Percentiles rank a stretch among this genome's conserved stretches.
phyloP scores from a whole-genome alignment of 2,797 vertebrate genomes.

The Bovichtus diacanthus region DNA sequence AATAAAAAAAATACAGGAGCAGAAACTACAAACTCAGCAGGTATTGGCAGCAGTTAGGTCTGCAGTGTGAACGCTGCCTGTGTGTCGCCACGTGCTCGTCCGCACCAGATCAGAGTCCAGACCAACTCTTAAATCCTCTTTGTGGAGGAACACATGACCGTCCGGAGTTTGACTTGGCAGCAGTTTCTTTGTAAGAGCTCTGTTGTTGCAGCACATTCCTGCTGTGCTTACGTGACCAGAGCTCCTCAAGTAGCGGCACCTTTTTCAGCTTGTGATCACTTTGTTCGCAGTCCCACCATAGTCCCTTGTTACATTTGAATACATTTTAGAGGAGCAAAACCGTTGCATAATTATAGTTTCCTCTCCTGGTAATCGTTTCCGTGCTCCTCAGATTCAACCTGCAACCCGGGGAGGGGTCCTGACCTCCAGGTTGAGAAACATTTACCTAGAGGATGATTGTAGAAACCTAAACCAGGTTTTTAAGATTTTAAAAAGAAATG shows the following conservation, averaged over 20 bases:
- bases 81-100: background rate
- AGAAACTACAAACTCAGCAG: background rate
- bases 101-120: constrained; percentile 30
- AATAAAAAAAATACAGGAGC: background rate
- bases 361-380: background rate
- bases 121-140: constrained; percentile 59
- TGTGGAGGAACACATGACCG: constrained; percentile 63
- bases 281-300: background rate
- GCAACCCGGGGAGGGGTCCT: too few relatives aligned
- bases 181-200: constrained; percentile 44
- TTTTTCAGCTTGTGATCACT: constrained; percentile 18
- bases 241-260: background rate
- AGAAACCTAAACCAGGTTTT: too few relatives aligned
- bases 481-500: too few relatives aligned
- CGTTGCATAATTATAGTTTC: too few relatives aligned
- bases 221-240: constrained; percentile 30
- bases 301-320: background rate
- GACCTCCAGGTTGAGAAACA: too few relatives aligned
- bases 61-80: background rate
- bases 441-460: too few relatives aligned
- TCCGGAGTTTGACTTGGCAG: constrained; percentile 11
- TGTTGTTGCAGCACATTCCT: constrained; percentile 65
- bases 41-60: background rate
- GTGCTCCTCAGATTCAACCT: background rate
- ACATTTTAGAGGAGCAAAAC: background rate